phyloP scores from a whole-genome alignment of 1,140 invertebrate genomes.

The Lasioglossum albipes region DNA sequence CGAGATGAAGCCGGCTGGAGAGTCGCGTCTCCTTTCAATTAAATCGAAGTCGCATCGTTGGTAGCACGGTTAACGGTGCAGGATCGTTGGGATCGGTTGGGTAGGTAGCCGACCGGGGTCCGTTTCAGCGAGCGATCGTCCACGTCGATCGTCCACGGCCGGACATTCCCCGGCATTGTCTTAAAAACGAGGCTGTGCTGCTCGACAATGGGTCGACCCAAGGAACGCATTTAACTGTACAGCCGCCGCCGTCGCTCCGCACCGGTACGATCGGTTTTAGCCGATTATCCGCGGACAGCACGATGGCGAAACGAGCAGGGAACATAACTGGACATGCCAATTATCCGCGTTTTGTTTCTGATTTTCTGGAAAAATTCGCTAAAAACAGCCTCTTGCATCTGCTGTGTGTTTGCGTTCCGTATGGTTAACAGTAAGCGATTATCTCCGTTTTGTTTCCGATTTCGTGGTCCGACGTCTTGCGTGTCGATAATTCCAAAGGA shows the following conservation, averaged over 20 bases:
- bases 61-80: conserved; percentile 16
- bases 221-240: conserved; percentile 57
- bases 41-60: conserved; percentile 14
- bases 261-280: conserved; percentile 54
- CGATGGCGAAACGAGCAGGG: conserved; percentile 37
- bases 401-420: too few relatives aligned
- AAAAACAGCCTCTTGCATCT: too few relatives aligned
- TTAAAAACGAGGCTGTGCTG: background rate
- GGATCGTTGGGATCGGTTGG: background rate
- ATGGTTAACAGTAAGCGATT: too few relatives aligned
- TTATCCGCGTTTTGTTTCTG: too few relatives aligned
- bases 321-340: too few relatives aligned
- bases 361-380: too few relatives aligned
- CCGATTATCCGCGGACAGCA: conserved; percentile 61
- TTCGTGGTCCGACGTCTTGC: too few relatives aligned
- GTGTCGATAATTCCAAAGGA: too few relatives aligned
- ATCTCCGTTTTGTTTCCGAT: too few relatives aligned
- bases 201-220: conserved; percentile 37
- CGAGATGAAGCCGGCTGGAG: background rate
- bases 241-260: background rate
- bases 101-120: background rate
- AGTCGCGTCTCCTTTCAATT: conserved; percentile 5
- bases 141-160: conserved; percentile 2
- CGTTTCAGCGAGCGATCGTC: conserved; percentile 4
- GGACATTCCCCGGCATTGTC: conserved; percentile 24